phyloP scores from a whole-genome alignment of 2,113 vertebrate genomes.

The Mandrillus leucophaeus region DNA sequence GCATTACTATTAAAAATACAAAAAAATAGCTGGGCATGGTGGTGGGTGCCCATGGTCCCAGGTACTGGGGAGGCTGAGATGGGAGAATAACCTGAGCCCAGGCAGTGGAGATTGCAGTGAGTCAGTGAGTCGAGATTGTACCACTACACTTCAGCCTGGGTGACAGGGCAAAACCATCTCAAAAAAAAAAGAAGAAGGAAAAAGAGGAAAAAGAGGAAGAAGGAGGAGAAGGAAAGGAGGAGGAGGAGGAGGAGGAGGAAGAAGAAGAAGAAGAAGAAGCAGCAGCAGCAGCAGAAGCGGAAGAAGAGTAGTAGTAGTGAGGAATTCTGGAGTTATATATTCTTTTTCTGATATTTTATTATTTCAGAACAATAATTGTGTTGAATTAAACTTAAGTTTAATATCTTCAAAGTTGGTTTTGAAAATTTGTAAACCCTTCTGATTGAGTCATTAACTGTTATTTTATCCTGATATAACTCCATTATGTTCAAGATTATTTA shows the following conservation, averaged over 20 bases:
- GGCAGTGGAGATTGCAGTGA: no score
- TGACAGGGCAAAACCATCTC: no score
- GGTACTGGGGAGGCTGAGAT: no score
- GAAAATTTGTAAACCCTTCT: neutral
- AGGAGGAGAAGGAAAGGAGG: no score
- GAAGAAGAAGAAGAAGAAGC: no score
- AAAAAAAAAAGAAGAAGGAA: neutral
- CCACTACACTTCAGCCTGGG: no score
- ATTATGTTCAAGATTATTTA: conserved; percentile 16
- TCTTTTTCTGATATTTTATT: neutral
- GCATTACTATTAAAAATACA: neutral
- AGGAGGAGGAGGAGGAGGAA: rapidly evolving
- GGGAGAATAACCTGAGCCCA: no score
- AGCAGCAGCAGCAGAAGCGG: no score
- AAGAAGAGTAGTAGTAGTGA: neutral
- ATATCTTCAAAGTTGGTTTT: neutral
- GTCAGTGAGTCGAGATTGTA: no score
- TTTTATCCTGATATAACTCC: neutral
- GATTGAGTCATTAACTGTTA: neutral
- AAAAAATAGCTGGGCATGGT: neutral
- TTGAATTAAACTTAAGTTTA: conserved; percentile 20
- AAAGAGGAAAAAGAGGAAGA: neutral
- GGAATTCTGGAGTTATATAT: neutral
- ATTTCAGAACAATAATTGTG: conserved; percentile 4
- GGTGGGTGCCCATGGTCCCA: no score